Evolutionary conservation across 92 coral and sea anemone species (phyloP), one percentile per base, ranked within the genome.

Genomic region (Galaxea fascicularis): DNA sequence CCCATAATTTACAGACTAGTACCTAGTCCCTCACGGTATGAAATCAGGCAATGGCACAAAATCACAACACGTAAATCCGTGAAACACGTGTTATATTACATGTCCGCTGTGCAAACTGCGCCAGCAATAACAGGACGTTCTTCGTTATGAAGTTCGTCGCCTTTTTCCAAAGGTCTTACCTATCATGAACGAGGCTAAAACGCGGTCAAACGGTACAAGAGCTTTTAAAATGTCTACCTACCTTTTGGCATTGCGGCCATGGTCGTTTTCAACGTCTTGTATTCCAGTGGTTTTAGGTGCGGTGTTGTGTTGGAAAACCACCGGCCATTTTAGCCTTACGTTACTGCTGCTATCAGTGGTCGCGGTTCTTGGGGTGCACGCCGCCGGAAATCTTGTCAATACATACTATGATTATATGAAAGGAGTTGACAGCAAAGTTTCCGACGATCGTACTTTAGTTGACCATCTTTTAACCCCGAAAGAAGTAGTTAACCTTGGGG

Each of bases 401-500:
- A 96, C 99, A 15, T 96, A 94, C 65, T 96, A 92, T 63, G 99
- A 96, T 47, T 96, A 94, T 84, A 85, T 96, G 76, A 94, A 91
- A 88, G 99, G 99, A 54, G 92, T 96, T 51, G 99, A 96, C 80
- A 96, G 98, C 44, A 94, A 94, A 74, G 93, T 94, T 27, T 92
- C 99, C 20, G 99, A 96, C 74, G 99, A 96, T 77, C 92, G 99
- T 28, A 96, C 99, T 11, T 82, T 96, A 31, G 99, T 96, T 51
- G 99, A 96, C 77, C 96, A 93, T 66, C 91, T 94, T 60, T 62
- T 96, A 71, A 80, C 93, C 6, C 95, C 98, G 28, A 94, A 94
- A 62, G 96, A 96, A 76, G 99, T 96, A 30, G 99, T 96, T 66
- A 95, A 93, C 10, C 82, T 96, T 26, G 99, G 99, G 0, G 99